phyloP scores from a whole-genome alignment of 2,888 invertebrate species.

The Orthosia incerta region DNA sequence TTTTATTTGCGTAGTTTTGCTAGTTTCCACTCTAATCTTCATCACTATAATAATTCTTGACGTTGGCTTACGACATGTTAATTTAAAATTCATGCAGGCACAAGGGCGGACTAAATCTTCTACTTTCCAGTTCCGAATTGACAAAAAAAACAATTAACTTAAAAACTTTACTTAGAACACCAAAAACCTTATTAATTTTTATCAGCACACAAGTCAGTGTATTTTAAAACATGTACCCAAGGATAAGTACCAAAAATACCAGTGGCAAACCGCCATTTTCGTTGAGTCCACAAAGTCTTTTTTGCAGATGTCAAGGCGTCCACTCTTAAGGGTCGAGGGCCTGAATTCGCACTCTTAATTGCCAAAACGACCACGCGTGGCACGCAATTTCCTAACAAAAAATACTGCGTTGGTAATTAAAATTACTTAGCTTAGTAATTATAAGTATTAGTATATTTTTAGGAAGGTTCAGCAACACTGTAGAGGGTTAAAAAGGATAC shows the following conservation, averaged over 20 bases:
- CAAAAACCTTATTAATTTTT: slow-evolving; percentile 26
- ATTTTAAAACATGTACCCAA: slow-evolving; percentile 42
- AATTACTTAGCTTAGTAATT: background rate
- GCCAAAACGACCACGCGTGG: slow-evolving; percentile 58
- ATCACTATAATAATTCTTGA: no score
- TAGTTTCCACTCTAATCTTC: no score
- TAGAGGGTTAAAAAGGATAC: no score
- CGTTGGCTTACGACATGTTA: no score
- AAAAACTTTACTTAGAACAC: background rate
- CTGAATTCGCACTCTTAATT: slow-evolving; percentile 67
- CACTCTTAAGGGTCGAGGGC: slow-evolving; percentile 65
- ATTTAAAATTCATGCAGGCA: no score
- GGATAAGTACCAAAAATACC: slow-evolving; percentile 32
- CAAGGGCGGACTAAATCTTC: no score
- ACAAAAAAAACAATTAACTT: background rate
- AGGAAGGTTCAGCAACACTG: background rate
- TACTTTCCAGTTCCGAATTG: no score
- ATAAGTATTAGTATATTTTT: background rate
- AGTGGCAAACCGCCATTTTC: slow-evolving; percentile 26
- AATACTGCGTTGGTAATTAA: slow-evolving; percentile 48
- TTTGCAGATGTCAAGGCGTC: slow-evolving; percentile 59
- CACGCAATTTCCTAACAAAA: slow-evolving; percentile 57
- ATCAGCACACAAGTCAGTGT: slow-evolving; percentile 19
- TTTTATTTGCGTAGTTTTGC: no score
- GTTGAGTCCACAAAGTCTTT: slow-evolving; percentile 57